Evolutionary conservation across 2,888 invertebrate species (phyloP).

Genomic region (Drosophila eohydei): DNA sequence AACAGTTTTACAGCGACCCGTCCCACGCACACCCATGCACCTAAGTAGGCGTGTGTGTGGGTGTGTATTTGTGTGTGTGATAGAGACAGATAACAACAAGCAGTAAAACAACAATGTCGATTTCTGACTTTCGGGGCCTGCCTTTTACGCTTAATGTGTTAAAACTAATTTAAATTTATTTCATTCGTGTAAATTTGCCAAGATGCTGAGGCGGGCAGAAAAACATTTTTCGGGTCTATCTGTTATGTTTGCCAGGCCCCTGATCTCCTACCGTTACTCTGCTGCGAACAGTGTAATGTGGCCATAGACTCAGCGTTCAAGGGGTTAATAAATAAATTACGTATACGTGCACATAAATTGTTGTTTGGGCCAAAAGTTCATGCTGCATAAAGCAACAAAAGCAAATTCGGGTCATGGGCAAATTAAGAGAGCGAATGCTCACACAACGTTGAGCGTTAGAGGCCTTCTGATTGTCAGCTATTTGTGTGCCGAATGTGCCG

Average conservation of each 20-base stretch:
- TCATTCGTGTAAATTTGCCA: conserved; percentile 73
- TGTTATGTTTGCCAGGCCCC: conserved; percentile 11
- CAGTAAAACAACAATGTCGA: conserved; percentile 60
- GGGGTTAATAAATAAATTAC: conserved; percentile 81
- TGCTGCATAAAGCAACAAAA: conserved; percentile 42
- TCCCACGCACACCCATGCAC: conserved; percentile 7
- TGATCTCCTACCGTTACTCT: not conserved
- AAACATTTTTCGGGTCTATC: conserved; percentile 40
- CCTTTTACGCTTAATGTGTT: conserved; percentile 80
- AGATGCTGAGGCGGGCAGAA: conserved; percentile 62
- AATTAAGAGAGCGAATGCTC: conserved; percentile 36
- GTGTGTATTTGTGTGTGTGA: not conserved
- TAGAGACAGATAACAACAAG: conserved; percentile 34
- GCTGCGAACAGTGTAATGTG: not conserved
- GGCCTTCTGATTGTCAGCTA: conserved; percentile 68
- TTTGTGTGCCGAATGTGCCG: conserved; percentile 70
- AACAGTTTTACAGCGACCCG: conserved; percentile 58
- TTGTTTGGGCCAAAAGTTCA: conserved; percentile 69
- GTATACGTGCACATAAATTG: conserved; percentile 81
- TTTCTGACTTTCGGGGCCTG: conserved; percentile 63
- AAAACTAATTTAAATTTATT: conserved; percentile 81
- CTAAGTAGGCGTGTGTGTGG: not conserved
- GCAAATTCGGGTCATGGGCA: conserved; percentile 42
- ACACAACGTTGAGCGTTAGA: not conserved
- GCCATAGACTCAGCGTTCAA: conserved; percentile 51